Evolutionary conservation across 2,888 invertebrate species (phyloP), one percentile per base, ranked within the genome.

Genomic region (Thera obeliscata): DNA sequence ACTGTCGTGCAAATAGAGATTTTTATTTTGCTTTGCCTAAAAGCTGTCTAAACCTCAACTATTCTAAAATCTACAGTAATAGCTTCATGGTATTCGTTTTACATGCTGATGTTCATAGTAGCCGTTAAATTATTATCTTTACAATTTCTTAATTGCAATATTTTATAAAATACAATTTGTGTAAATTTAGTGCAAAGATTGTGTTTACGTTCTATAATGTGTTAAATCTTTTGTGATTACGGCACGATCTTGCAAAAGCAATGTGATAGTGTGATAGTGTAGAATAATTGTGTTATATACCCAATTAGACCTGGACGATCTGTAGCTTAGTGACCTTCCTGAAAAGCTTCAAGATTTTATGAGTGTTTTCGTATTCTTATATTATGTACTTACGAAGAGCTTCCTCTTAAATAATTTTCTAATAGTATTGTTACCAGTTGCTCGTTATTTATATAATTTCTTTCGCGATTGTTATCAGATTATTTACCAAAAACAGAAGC

Each of bases 21-120:
- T 52, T 62, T 54, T 66, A 76, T 75, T 74, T 62, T 61, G 76
- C 46, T 78, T 80, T 70, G n/a, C 83, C 86, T 89, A 90, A 80
- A 86, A 90, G 88, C 86, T 80, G 76, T 81, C 87, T 87, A 87
- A 77, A 69, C 77, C 78, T 84, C 69, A 78, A 78, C 85, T 83
- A 86, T 79, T 80, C 87, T 88, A 87, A 80, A 78, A 86, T 86
- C 88, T 80, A 72, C 67, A 79, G 84, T 86, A 85, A 43, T 78
- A 85, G 84, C 83, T 79, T 70, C 72, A 77, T 72, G 72, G 83
- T 80, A 78, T 79, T 86, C 81, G 81, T 68, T 81, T 78, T 76
- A 80, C 88, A 89, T 89, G 89, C 88, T 76, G 73, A 77, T 77
- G 66, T 74, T 72, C 65, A 72, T 77, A 73, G 74, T 77, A 61